phyloP scores from a whole-genome alignment of 2,113 vertebrate species.

The Rafetus swinhoei region DNA sequence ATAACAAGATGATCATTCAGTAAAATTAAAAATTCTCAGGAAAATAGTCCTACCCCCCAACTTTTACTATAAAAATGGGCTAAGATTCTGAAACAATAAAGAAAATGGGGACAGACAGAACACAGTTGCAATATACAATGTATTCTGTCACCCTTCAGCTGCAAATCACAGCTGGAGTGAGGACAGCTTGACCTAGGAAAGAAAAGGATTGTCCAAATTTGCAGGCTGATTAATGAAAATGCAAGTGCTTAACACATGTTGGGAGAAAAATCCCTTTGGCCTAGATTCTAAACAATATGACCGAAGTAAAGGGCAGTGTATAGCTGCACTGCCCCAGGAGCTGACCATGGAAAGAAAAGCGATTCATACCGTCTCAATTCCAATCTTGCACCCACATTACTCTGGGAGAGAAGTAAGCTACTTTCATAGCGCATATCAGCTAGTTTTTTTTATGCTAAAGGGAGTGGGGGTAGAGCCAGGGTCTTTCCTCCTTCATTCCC shows the following conservation, averaged over 20 bases:
- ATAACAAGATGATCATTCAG: not conserved
- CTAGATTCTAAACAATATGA: not conserved
- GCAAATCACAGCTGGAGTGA: not conserved
- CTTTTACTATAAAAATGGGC: not conserved
- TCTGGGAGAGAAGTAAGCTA: not conserved
- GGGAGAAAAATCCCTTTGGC: slow-evolving; percentile 16
- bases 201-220: not conserved
- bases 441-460: not conserved
- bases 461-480: not conserved
- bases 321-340: not conserved
- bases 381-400: not conserved
- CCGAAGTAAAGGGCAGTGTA: not conserved
- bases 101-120: not conserved
- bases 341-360: not conserved
- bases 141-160: not conserved
- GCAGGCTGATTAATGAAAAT: slow-evolving; percentile 9
- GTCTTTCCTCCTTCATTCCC: not conserved
- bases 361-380: not conserved
- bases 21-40: not conserved
- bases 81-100: not conserved
- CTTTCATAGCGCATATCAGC: not conserved
- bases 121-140: not conserved
- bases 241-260: slow-evolving; percentile 14
- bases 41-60: not conserved
- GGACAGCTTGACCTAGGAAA: not conserved